phyloP scores from a whole-genome alignment of 2,797 vertebrate species.

The Lepidocolaptes lacrymiger region DNA sequence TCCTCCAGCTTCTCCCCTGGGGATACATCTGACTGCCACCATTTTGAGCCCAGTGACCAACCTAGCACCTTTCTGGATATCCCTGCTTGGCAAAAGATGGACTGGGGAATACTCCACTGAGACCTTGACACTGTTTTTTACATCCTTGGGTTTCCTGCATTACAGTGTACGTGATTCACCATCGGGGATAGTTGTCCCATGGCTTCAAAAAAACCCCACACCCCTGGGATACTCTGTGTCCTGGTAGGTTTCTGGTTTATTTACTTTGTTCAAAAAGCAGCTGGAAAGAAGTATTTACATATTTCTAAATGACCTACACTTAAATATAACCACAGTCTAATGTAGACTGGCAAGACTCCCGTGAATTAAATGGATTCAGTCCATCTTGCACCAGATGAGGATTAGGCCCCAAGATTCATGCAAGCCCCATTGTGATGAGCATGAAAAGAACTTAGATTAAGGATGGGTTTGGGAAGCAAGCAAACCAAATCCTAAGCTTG shows the following conservation, averaged over 20 bases:
- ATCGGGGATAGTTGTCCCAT: neutral
- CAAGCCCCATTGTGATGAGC: neutral
- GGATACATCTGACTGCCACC: no score
- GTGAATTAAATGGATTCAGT: neutral
- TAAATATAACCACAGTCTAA: slow-evolving; percentile 21
- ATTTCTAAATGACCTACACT: slow-evolving; percentile 5
- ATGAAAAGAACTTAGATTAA: neutral
- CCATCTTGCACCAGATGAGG: neutral
- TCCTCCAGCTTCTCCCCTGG: no score
- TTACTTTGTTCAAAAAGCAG: slow-evolving; percentile 9
- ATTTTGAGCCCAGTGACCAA: no score
- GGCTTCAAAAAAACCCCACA: neutral
- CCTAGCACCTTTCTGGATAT: neutral
- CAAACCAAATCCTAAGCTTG: neutral
- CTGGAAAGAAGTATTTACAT: neutral
- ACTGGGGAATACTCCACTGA: neutral
- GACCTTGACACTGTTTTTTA: neutral
- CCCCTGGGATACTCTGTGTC: neutral
- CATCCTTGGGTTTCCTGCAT: neutral
- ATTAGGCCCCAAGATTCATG: neutral
- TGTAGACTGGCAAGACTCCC: neutral
- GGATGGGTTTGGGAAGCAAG: slow-evolving; percentile 1
- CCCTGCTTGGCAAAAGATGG: neutral
- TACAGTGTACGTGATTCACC: neutral
- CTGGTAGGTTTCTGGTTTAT: neutral